Percentiles rank a stretch among this genome's conserved stretches.
Evolutionary conservation across 2,113 vertebrate species (phyloP).

Genomic region (Dolichallabes microphthalmus): DNA sequence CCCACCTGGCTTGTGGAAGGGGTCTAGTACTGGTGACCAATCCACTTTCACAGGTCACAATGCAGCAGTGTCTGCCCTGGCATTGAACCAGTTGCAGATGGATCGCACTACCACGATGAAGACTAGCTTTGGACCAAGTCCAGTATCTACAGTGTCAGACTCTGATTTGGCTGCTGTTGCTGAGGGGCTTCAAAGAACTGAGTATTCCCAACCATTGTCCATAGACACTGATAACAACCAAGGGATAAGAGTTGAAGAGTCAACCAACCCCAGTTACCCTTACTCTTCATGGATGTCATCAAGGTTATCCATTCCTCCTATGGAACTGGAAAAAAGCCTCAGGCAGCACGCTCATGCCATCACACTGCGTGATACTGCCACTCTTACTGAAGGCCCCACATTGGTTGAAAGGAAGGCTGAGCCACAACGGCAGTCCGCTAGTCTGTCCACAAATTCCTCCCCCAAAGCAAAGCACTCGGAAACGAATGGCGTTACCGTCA

Average conservation of each 20-base stretch:
- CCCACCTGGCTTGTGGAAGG: conserved; percentile 56
- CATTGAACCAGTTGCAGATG: conserved; percentile 37
- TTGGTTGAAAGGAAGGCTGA: conserved; percentile 42
- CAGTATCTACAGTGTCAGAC: conserved; percentile 35
- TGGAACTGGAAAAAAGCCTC: conserved; percentile 62
- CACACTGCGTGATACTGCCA: conserved; percentile 67
- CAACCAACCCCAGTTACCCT: conserved; percentile 65
- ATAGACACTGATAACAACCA: conserved; percentile 59
- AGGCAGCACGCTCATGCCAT: conserved; percentile 66
- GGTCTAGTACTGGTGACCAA: conserved; percentile 64
- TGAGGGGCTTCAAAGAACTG: conserved; percentile 25
- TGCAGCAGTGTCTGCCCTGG: conserved; percentile 11
- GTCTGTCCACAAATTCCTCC: conserved; percentile 45
- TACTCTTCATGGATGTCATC: conserved; percentile 45
- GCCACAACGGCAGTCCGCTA: conserved; percentile 19
- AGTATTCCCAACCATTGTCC: conserved; percentile 38
- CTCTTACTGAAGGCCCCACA: conserved; percentile 61
- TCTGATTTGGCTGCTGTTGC: conserved; percentile 44
- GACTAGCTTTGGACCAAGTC: conserved; percentile 7
- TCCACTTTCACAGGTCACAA: conserved; percentile 36
- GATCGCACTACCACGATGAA: conserved; percentile 3
- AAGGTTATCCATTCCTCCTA: background rate
- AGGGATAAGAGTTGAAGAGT: conserved; percentile 60
- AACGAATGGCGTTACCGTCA: conserved; percentile 20
- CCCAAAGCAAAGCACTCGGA: conserved; percentile 62